A percentile compares a stretch with the other conserved stretches of the same genome.
These are phyloP conservation scores for Sphaerophoria rueppellii DNA, from an alignment of 2,888 invertebrate species.

Conservation along the genomic window DNA sequence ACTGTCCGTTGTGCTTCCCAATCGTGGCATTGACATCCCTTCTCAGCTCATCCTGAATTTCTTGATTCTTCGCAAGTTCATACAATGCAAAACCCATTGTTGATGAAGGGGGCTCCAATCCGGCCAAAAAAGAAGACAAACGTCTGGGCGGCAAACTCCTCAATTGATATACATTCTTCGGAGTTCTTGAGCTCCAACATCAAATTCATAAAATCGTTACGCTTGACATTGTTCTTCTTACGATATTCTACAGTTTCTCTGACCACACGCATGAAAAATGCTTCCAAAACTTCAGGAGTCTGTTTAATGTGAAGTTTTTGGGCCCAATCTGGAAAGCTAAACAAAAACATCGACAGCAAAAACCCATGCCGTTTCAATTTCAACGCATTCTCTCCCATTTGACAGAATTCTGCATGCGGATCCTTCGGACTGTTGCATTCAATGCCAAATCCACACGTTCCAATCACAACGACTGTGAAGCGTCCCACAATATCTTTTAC, in stretches of 20 bases:
- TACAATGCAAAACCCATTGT: constrained; percentile 83
- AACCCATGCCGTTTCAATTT: constrained; percentile 69
- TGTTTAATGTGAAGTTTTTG: constrained; percentile 75
- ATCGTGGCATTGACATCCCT: constrained; percentile 74
- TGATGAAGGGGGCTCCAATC: constrained; percentile 86
- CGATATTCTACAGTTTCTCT: constrained; percentile 80
- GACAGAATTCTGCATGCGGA: constrained; percentile 80
- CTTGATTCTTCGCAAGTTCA: constrained; percentile 78
- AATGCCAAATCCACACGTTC: constrained; percentile 83
- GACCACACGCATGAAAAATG: constrained; percentile 82
- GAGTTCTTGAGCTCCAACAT: constrained; percentile 82
- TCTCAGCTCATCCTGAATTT: constrained; percentile 76
- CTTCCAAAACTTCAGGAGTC: constrained; percentile 75
- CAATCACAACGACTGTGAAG: constrained; percentile 83
- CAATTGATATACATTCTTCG: constrained; percentile 72
- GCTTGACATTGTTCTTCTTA: constrained; percentile 80
- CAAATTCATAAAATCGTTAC: constrained; percentile 85
- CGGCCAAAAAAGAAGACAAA: constrained; percentile 82
- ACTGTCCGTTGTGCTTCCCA: constrained; percentile 74
- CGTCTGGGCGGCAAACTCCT: constrained; percentile 79
- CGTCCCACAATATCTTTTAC: constrained; percentile 81
- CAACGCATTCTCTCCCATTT: constrained; percentile 76
- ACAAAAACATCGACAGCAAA: constrained; percentile 74
- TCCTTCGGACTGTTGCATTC: constrained; percentile 82
- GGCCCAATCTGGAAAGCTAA: constrained; percentile 76